A percentile compares a stretch with the other conserved stretches of the same genome.
These are phyloP conservation scores for Acrossocheilus fasciatus DNA, from an alignment of 2,797 vertebrate species.

Conservation along the genomic window DNA sequence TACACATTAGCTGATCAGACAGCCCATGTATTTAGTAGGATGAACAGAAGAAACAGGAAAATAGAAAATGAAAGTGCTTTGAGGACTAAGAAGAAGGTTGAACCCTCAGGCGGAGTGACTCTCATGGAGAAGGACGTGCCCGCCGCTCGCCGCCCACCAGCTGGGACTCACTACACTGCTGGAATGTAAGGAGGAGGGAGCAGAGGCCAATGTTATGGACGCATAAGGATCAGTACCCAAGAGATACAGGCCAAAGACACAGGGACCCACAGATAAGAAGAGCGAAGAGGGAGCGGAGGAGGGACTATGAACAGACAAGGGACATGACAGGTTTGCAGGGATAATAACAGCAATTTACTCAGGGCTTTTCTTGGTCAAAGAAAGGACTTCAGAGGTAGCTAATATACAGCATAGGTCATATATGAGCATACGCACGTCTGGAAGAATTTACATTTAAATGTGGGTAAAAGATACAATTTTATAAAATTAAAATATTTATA, in stretches of 20 bases:
- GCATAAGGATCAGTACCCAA: constrained; percentile 19
- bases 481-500: not conserved
- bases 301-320: constrained; percentile 45
- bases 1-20: constrained; percentile 75
- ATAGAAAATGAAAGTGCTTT: not conserved
- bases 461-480: too few relatives aligned
- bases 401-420: not conserved
- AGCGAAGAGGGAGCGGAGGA: not conserved
- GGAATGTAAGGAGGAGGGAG: constrained; percentile 20
- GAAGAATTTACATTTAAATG: not conserved
- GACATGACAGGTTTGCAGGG: constrained; percentile 13
- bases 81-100: constrained; percentile 17
- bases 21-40: constrained; percentile 61
- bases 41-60: not conserved
- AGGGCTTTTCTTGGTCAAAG: not conserved
- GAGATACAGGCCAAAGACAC: constrained; percentile 34
- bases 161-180: constrained; percentile 61
- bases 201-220: constrained; percentile 29
- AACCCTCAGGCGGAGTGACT: constrained; percentile 5
- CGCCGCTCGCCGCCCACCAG: constrained; percentile 50
- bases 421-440: not conserved
- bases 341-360: constrained; percentile 40
- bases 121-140: constrained; percentile 20
- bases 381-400: not conserved
- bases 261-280: not conserved